Conservation (phyloP, 1,140 invertebrate genomes). For the Drosophila bipectinata region DNA sequence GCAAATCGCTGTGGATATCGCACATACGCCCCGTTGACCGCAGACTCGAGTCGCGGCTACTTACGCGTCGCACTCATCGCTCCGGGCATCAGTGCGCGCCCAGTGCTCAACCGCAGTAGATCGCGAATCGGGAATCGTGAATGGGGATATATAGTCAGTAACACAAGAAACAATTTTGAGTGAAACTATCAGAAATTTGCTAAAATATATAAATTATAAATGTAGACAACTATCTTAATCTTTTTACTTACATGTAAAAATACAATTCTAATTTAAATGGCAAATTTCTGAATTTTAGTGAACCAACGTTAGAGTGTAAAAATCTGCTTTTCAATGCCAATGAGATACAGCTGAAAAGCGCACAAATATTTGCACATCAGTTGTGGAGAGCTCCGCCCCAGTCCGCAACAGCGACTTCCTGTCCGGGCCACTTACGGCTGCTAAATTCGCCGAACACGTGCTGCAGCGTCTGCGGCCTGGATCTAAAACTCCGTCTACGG, state of each 20-base stretch:
- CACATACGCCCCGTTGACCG: slow-evolving; percentile 76
- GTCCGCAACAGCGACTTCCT: slow-evolving; percentile 46
- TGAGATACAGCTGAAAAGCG: slow-evolving; percentile 29
- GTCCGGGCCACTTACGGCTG: slow-evolving; percentile 58
- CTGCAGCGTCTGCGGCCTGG: slow-evolving; percentile 56
- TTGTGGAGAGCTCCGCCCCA: neutral
- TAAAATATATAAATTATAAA: too few species aligned
- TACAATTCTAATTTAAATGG: neutral
- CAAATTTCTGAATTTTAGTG: neutral
- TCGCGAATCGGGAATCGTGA: slow-evolving; percentile 30
- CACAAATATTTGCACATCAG: slow-evolving; percentile 57
- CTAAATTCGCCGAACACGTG: slow-evolving; percentile 69
- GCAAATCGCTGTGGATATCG: slow-evolving; percentile 77
- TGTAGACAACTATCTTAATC: too few species aligned
- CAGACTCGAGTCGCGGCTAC: slow-evolving; percentile 48
- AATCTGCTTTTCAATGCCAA: slow-evolving; percentile 4
- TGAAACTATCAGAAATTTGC: neutral
- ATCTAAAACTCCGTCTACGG: slow-evolving; percentile 43
- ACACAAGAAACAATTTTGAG: slow-evolving; percentile 1
- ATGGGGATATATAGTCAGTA: slow-evolving; percentile 7
- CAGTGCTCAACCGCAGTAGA: slow-evolving; percentile 72
- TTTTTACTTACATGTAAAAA: too few species aligned
- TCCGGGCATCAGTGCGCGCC: slow-evolving; percentile 69
- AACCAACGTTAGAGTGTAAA: slow-evolving; percentile 7
- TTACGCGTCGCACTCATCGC: slow-evolving; percentile 61